Percentiles rank a stretch among this genome's conserved stretches.
These are phyloP conservation scores for Zaprionus lachaisei DNA, from an alignment of 1,140 invertebrate species.

Conservation along the genomic window DNA sequence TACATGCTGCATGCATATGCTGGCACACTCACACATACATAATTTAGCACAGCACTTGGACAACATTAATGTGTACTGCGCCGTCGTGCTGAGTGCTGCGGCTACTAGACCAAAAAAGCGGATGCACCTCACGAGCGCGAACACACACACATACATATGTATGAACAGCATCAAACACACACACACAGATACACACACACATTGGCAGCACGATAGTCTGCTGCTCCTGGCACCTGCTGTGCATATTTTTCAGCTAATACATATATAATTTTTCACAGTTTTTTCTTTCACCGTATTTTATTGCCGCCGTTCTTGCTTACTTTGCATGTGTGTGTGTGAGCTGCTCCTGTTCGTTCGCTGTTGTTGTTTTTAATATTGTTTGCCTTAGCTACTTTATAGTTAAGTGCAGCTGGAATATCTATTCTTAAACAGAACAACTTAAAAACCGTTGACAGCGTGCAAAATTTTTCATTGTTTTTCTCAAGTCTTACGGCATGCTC, in stretches of 20 bases:
- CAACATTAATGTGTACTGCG: constrained; percentile 75
- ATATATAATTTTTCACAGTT: constrained; percentile 71
- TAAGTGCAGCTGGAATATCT: constrained; percentile 75
- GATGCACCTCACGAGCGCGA: constrained; percentile 55
- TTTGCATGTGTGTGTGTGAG: neutral
- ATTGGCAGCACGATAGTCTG: constrained; percentile 15
- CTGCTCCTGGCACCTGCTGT: constrained; percentile 63
- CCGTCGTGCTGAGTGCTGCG: constrained; percentile 63
- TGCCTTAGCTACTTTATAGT: constrained; percentile 78
- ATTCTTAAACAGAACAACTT: constrained; percentile 56
- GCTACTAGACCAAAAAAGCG: constrained; percentile 64
- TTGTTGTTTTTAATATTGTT: constrained; percentile 75
- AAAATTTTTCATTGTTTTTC: constrained; percentile 63
- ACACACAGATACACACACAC: constrained; percentile 23
- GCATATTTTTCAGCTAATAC: constrained; percentile 71
- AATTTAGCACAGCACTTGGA: constrained; percentile 79
- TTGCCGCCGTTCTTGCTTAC: constrained; percentile 33
- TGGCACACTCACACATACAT: constrained; percentile 60
- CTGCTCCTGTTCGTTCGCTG: constrained; percentile 8
- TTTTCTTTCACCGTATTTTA: constrained; percentile 60
- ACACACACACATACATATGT: neutral
- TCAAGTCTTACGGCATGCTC: constrained; percentile 51
- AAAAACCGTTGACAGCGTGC: constrained; percentile 65
- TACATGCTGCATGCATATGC: constrained; percentile 34
- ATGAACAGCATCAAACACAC: neutral